Conservation (phyloP, 2,797 vertebrate species). For the Pangasius djambal region DNA sequence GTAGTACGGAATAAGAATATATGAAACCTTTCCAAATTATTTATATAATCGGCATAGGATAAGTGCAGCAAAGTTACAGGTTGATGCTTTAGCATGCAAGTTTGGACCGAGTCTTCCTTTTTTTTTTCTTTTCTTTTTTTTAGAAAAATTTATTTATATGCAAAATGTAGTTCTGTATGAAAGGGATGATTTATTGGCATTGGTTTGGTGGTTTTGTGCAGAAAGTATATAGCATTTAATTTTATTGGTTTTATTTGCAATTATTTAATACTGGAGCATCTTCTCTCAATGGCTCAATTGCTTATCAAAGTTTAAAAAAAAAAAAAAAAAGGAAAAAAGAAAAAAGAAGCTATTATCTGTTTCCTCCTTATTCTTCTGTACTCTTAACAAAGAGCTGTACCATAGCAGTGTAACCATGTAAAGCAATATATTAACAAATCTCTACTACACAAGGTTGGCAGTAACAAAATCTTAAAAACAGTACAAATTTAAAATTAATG, state of each 20-base stretch:
- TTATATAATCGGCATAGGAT: background rate
- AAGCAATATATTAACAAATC: background rate
- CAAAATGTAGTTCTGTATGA: background rate
- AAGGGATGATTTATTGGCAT: background rate
- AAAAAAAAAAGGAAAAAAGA: background rate
- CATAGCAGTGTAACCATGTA: background rate
- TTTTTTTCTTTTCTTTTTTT: background rate
- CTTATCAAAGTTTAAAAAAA: background rate
- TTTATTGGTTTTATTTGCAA: background rate
- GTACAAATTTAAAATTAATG: background rate
- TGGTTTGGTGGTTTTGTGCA: background rate
- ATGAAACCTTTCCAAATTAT: background rate
- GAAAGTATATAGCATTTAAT: background rate
- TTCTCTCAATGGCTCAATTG: background rate
- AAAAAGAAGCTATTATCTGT: background rate
- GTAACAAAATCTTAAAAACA: background rate
- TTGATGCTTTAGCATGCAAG: background rate
- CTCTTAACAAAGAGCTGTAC: background rate
- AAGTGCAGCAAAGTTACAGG: background rate
- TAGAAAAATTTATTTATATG: background rate
- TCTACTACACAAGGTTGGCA: background rate
- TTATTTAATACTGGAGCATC: background rate
- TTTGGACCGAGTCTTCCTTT: background rate
- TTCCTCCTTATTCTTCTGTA: background rate
- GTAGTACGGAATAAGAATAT: background rate